Percentiles rank a stretch among this genome's conserved stretches.
These are phyloP conservation scores for Temnothorax nylanderi DNA, from an alignment of 1,140 invertebrate genomes.

Conservation along the genomic window DNA sequence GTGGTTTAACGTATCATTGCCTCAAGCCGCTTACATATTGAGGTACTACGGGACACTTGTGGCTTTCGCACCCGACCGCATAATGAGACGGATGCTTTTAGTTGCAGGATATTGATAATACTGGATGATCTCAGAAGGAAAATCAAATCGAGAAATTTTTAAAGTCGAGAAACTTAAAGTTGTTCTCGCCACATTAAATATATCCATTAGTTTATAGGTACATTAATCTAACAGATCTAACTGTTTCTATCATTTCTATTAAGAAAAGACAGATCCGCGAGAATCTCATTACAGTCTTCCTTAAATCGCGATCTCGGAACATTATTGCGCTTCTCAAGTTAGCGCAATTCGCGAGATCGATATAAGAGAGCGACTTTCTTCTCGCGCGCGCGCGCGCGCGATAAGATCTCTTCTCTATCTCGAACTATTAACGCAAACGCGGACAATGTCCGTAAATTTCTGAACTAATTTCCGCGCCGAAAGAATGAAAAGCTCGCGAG, in stretches of 20 bases:
- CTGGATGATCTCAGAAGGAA: background rate
- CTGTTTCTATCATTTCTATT: background rate
- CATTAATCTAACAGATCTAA: background rate
- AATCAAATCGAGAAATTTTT: background rate
- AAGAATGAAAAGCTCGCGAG: conserved; percentile 12
- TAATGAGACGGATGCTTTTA: conserved; percentile 25
- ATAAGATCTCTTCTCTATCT: conserved; percentile 28
- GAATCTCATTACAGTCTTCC: background rate
- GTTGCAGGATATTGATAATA: conserved; percentile 21
- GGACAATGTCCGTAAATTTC: conserved; percentile 43
- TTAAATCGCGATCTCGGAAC: conserved; percentile 4
- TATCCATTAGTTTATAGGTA: background rate
- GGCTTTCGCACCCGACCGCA: conserved; percentile 13
- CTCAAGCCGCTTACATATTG: conserved; percentile 44
- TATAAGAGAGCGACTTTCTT: background rate
- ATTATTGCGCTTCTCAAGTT: background rate
- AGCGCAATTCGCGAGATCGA: conserved; percentile 16
- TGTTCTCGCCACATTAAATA: background rate
- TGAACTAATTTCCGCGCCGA: conserved; percentile 33
- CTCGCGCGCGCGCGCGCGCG: background rate
- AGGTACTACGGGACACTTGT: conserved; percentile 27
- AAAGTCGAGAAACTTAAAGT: background rate
- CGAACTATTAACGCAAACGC: background rate
- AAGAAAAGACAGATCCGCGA: background rate
- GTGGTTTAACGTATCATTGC: conserved; percentile 28